Percentiles rank a stretch among this genome's conserved stretches.
Conservation (phyloP, 2,797 vertebrate genomes). For the Gobio occitaniae region DNA sequence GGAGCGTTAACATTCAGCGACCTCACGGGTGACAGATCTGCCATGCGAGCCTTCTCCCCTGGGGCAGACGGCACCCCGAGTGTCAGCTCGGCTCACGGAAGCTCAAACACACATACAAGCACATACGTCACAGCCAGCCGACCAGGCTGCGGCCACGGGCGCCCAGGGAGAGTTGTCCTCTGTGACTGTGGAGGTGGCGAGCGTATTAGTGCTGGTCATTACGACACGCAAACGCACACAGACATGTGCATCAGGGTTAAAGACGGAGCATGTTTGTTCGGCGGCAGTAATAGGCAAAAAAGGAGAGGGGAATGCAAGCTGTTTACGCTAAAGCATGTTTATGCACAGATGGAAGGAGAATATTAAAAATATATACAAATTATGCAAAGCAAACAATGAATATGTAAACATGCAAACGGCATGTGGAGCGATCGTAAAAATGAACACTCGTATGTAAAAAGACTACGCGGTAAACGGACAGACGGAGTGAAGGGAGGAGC, state of each 20-base stretch:
- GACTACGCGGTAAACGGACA: background rate
- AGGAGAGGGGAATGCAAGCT: conserved; percentile 17
- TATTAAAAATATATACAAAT: conserved; percentile 40
- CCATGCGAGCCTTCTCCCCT: conserved; percentile 84
- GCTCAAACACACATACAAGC: conserved; percentile 38
- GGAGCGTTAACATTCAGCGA: conserved; percentile 94
- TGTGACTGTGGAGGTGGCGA: conserved; percentile 70
- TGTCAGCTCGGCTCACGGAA: conserved; percentile 75
- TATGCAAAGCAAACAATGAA: conserved; percentile 34
- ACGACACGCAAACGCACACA: conserved; percentile 61
- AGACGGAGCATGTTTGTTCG: conserved; percentile 64
- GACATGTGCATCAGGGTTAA: conserved; percentile 65
- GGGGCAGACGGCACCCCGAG: conserved; percentile 61
- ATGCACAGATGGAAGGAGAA: conserved; percentile 16
- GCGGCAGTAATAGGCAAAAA: conserved; percentile 56
- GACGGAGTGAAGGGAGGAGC: conserved; percentile 35
- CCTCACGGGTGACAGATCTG: conserved; percentile 95
- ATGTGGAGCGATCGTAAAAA: background rate
- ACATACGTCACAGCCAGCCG: conserved; percentile 63
- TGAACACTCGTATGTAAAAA: background rate
- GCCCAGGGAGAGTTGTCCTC: conserved; percentile 77
- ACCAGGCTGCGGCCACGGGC: conserved; percentile 63
- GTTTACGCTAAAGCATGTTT: conserved; percentile 19
- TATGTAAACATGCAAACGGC: conserved; percentile 26
- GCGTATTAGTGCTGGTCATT: conserved; percentile 72